Base-by-base conservation (phyloP, 1,140 invertebrate species). In the Hirudo medicinalis region DNA sequence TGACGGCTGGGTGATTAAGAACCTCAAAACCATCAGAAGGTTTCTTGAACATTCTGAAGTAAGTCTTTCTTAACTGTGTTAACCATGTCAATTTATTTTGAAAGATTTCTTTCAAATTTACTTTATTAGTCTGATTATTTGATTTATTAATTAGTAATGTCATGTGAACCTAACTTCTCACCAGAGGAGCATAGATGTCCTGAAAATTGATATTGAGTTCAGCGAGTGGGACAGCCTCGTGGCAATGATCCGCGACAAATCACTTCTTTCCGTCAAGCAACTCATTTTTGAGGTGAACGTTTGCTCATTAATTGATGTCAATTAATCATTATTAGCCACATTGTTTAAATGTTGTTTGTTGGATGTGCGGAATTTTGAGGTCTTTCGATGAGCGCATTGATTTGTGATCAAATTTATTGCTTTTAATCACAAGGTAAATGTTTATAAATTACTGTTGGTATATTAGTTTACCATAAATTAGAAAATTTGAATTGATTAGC, bases 141-240 rank as follows among this genome's bases (percentile, higher is more conserved):
- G 4, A 1, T 15, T 68, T 0, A 32, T 68, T 36, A 68, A 29
- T 36, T 36, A 1, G 19, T 36, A 32, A 68, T 32, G 6, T 27
- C 11, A 36, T 15, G 2, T 36, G 29, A 67, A 22, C n/a, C 8
- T 13, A 49, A 49, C 11, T 49, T 49, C 20, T 32, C 54, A 54
- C 54, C 57, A 72, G 71, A 72, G 32, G n/a, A 36, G 27, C 11
- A 54, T 72, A 2, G 72, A 72, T 32, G 53, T 72, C 17, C 27
- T 72, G 3, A 72, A 72, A 29, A 72, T 72, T 15, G 72, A 72
- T 54, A 70, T 72, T 19, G 72, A 72, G 29, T 70, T 54, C 49
- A 54, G 54, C 49, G 72, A 72, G 32, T 72, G 72, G 72, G 49
- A 53, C 8, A 54, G 67, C 22, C 55, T 72, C 20, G 49, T 15